phyloP scores from a whole-genome alignment of 2,797 vertebrate genomes.

The Gambusia yucatana region DNA sequence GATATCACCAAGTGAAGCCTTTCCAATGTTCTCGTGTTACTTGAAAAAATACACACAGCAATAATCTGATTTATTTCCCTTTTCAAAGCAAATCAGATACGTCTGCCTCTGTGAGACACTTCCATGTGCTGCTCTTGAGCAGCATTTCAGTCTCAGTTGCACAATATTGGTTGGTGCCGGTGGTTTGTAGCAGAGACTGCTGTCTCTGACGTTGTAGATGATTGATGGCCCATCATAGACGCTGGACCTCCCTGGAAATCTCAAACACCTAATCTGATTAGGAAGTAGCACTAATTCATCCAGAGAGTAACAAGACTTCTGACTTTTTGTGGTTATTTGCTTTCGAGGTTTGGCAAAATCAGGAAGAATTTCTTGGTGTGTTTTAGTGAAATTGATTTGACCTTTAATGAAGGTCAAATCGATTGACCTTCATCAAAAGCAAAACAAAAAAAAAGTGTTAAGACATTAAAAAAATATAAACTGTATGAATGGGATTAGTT shows the following conservation, averaged over 20 bases:
- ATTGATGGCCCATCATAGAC: slow-evolving; percentile 52
- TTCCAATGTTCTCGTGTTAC: slow-evolving; percentile 62
- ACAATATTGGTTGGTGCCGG: slow-evolving; percentile 55
- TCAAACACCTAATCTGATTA: slow-evolving; percentile 19
- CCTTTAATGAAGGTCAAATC: not conserved
- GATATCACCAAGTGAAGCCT: slow-evolving; percentile 26
- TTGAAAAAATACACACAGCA: slow-evolving; percentile 59
- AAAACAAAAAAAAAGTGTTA: slow-evolving; percentile 13
- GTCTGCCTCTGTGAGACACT: slow-evolving; percentile 38
- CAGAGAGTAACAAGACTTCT: slow-evolving; percentile 37
- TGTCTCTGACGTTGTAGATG: slow-evolving; percentile 45
- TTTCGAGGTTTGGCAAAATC: slow-evolving; percentile 41
- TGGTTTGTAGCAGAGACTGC: slow-evolving; percentile 31
- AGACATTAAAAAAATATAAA: slow-evolving; percentile 29
- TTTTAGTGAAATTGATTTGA: slow-evolving; percentile 8
- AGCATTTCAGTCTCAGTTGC: slow-evolving; percentile 45
- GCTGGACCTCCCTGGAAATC: slow-evolving; percentile 42
- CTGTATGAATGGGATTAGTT: not conserved
- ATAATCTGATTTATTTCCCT: slow-evolving; percentile 64
- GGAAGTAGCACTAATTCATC: slow-evolving; percentile 39
- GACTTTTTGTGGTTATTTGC: slow-evolving; percentile 37
- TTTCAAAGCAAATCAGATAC: slow-evolving; percentile 62
- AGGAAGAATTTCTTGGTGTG: slow-evolving; percentile 34
- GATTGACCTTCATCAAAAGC: slow-evolving; percentile 33
- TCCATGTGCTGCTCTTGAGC: slow-evolving; percentile 10